Percentiles rank a stretch among this genome's conserved stretches.
Conservation (phyloP, 2,888 invertebrate genomes). For the Amblyjoppa proteus region DNA sequence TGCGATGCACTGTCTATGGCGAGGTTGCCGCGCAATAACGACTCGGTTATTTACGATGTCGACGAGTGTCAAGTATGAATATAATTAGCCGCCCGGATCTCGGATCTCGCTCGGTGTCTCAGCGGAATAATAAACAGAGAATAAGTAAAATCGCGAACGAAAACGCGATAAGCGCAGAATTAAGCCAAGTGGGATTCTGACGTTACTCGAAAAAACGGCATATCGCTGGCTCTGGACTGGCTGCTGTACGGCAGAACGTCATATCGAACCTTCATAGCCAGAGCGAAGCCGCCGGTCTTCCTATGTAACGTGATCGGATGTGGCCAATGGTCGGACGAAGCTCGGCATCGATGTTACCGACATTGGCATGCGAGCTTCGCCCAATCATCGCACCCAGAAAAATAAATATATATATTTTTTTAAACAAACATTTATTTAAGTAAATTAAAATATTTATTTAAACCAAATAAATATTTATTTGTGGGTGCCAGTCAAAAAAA, state of each 20-base stretch:
- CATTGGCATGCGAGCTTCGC: no score
- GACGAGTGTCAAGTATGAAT: conserved; percentile 53
- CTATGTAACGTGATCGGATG: no score
- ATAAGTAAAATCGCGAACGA: neutral
- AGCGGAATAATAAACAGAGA: conserved; percentile 32
- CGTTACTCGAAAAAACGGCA: neutral
- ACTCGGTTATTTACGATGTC: conserved; percentile 64
- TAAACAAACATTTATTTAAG: no score
- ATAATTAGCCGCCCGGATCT: conserved; percentile 55
- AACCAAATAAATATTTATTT: no score
- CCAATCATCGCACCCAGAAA: neutral
- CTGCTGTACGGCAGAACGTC: neutral
- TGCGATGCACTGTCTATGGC: conserved; percentile 50
- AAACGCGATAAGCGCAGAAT: neutral
- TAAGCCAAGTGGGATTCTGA: neutral
- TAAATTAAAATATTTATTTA: no score
- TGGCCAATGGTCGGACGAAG: no score
- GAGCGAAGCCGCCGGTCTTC: neutral
- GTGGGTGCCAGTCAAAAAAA: neutral
- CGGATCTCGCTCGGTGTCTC: conserved; percentile 12
- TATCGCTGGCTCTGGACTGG: no score
- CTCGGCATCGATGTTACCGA: no score
- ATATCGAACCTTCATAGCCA: neutral
- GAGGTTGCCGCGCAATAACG: conserved; percentile 57
- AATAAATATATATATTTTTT: no score